phyloP scores from a whole-genome alignment of 2,113 vertebrate species.

The Campylomormyrus numenius region DNA sequence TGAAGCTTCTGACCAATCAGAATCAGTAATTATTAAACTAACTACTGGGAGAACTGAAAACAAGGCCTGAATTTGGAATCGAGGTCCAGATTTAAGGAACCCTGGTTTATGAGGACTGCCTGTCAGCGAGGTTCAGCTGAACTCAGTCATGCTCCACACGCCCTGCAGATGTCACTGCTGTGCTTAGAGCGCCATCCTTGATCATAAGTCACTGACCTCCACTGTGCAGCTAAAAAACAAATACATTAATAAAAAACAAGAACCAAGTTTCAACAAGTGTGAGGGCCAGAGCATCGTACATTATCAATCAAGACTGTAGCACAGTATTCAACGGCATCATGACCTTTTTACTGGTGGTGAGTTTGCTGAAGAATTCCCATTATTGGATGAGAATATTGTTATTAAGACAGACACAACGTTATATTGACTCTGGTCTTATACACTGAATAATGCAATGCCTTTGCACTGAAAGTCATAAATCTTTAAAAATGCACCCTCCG shows the following conservation, averaged over 20 bases:
- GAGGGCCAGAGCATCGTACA: too few species aligned
- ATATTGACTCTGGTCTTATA: not conserved
- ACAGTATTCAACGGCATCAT: not conserved
- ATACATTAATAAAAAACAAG: not conserved
- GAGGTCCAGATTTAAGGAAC: too few species aligned
- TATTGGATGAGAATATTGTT: not conserved
- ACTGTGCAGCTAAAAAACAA: not conserved
- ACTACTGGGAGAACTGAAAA: too few species aligned
- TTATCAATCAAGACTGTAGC: not conserved
- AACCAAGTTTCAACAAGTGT: too few species aligned
- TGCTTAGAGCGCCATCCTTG: not conserved
- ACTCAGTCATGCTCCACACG: not conserved
- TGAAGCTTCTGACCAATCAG: too few species aligned
- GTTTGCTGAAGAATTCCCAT: not conserved
- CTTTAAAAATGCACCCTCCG: not conserved
- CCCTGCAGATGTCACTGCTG: not conserved
- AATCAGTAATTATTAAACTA: too few species aligned
- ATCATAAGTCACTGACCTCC: not conserved
- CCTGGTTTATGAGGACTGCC: not conserved
- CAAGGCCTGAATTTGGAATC: too few species aligned
- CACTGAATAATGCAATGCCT: not conserved
- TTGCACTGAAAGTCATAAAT: not conserved
- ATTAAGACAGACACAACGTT: not conserved
- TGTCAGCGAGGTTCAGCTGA: not conserved
- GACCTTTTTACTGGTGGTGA: not conserved